These are phyloP conservation scores for Atethmia centrago DNA, from an alignment of 2,888 invertebrate genomes.

Conservation along the genomic window DNA sequence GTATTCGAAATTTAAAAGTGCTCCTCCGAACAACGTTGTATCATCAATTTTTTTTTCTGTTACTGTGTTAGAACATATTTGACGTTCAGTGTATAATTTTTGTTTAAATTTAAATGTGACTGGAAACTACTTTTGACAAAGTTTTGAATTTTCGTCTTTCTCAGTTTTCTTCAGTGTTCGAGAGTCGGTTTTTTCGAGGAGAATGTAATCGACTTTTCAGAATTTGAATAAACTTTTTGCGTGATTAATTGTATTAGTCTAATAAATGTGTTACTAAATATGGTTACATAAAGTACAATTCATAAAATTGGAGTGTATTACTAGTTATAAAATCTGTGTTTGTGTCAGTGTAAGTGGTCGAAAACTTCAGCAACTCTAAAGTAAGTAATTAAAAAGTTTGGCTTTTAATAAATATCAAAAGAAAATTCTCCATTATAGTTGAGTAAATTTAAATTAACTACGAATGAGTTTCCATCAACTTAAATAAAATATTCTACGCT, in stretches of 20 bases:
- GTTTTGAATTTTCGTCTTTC: conserved; percentile 1
- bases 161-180: conserved; percentile 1
- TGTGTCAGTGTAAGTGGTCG: conserved; percentile 45
- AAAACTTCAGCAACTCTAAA: conserved; percentile 34
- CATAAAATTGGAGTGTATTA: background rate
- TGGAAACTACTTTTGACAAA: background rate
- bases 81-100: background rate
- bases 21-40: background rate
- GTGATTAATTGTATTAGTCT: background rate
- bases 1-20: conserved; percentile 41
- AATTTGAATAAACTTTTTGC: background rate
- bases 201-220: background rate
- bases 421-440: conserved; percentile 11
- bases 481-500: background rate
- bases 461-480: conserved; percentile 10
- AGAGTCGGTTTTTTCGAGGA: background rate
- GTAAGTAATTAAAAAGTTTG: conserved; percentile 51
- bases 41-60: conserved; percentile 4
- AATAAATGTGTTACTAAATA: background rate
- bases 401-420: conserved; percentile 1
- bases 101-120: conserved; percentile 1
- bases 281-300: background rate
- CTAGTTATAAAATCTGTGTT: conserved; percentile 4
- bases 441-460: conserved; percentile 1
- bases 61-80: background rate